Evolutionary conservation across 2,888 invertebrate genomes (phyloP).

Genomic region (Habrosyne pyritoides): DNA sequence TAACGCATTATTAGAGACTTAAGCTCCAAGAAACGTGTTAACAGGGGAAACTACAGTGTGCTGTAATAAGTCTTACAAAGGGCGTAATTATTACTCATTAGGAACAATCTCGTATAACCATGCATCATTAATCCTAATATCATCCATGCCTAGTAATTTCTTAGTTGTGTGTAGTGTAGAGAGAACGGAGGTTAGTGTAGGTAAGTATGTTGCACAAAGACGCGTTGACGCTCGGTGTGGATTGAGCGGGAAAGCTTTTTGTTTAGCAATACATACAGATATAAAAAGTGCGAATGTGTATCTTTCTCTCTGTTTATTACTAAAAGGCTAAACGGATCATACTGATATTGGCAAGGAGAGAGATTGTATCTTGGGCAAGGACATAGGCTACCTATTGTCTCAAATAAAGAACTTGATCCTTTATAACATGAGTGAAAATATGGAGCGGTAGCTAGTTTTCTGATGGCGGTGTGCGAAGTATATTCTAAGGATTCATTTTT

Average conservation of each 20-base stretch:
- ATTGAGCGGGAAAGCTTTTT: background rate
- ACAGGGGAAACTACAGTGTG: constrained; percentile 1
- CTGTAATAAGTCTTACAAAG: constrained; percentile 4
- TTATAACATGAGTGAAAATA: no score
- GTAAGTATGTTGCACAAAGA: background rate
- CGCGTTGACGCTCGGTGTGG: background rate
- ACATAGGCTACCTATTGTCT: no score
- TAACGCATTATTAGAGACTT: background rate
- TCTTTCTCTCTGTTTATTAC: no score
- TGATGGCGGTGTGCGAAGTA: no score
- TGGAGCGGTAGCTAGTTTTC: no score
- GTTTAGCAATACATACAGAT: no score
- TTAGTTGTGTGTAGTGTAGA: background rate
- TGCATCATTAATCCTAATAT: constrained; percentile 14
- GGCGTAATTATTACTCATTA: constrained; percentile 17
- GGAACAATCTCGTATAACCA: constrained; percentile 5
- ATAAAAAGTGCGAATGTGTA: no score
- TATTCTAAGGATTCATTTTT: no score
- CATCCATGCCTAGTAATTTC: constrained; percentile 8
- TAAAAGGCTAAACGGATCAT: no score
- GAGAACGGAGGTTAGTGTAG: background rate
- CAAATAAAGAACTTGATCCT: no score
- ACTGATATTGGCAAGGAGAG: no score
- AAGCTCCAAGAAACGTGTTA: background rate
- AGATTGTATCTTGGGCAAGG: no score